A percentile compares a stretch with the other conserved stretches of the same genome.
Conservation (phyloP, 2,888 invertebrate genomes). For the Conchocele bisecta region DNA sequence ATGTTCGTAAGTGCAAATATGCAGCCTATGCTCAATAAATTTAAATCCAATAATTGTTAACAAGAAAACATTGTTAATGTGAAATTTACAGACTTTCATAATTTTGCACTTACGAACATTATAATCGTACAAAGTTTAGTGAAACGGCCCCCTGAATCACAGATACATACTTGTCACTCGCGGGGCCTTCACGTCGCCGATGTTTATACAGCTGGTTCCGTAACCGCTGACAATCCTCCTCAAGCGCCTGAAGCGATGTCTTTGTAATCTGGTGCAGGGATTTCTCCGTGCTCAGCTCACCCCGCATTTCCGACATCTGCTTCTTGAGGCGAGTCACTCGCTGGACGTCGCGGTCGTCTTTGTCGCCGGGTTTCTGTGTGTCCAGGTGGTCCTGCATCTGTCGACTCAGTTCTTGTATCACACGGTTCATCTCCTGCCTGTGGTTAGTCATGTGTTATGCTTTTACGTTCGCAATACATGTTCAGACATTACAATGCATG, state of each 20-base stretch:
- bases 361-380: slow-evolving; percentile 50
- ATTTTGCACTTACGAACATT: too few relatives aligned
- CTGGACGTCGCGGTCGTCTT: slow-evolving; percentile 54
- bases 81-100: too few relatives aligned
- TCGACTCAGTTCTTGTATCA: slow-evolving; percentile 74
- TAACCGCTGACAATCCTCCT: slow-evolving; percentile 77
- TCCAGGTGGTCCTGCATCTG: slow-evolving; percentile 75
- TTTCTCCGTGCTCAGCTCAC: slow-evolving; percentile 76
- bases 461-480: too few relatives aligned
- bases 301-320: slow-evolving; percentile 69
- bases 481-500: too few relatives aligned
- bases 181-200: slow-evolving; percentile 57
- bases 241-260: slow-evolving; percentile 72
- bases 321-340: slow-evolving; percentile 62
- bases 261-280: slow-evolving; percentile 77
- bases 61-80: too few relatives aligned
- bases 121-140: too few relatives aligned
- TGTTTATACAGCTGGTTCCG: slow-evolving; percentile 70
- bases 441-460: too few relatives aligned
- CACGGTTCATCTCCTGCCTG: slow-evolving; percentile 76
- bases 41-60: too few relatives aligned
- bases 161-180: too few relatives aligned
- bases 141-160: too few relatives aligned
- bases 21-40: too few relatives aligned
- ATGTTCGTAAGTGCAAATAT: too few relatives aligned